Base-by-base conservation (phyloP, 2,888 invertebrate genomes). In the Diogma glabrata region DNA sequence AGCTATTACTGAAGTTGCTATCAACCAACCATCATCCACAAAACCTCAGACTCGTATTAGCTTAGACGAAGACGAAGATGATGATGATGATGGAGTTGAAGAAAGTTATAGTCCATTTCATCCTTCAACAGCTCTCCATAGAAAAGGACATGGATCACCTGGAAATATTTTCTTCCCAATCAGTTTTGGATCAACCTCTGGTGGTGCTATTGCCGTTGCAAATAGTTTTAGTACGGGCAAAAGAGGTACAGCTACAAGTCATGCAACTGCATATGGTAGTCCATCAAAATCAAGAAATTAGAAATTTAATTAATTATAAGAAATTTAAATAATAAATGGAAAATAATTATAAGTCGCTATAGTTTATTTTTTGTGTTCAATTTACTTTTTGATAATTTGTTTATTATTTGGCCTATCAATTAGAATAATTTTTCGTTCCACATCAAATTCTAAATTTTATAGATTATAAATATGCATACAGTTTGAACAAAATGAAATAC, bases 211-310 rank as follows among this genome's bases (percentile, higher is more conserved):
- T 55, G 70, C 70, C 50, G 67, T 70, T 58, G 70, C 70, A 57
- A 70, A 70, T 57, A 66, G 68, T 24, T 70, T 66, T 58, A 69
- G 68, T 60, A 70, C 70, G 14, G 46, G 70, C 12, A 68, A 69
- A 57, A 67, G 68, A 49, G 70, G 70, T 20, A 60, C 67, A 3
- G 70, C 70, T 52, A 67, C 67, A 26, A 69, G 69, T 48, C 68
- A 67, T 51, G 70, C 70, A 52, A 69, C 67, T 36, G 70, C 70
- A 22, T 70, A 70, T 50, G 70, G 70, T 23, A 64, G 64, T 1
- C 70, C 70, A 24, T 66, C 69, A 17, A 48, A 53, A 47, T 20
- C 52, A 58, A 53, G 51, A 43, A n/a, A 51, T 4, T 55, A 53
- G 36, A 36, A 36, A n/a, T n/a, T n/a, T n/a, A n/a, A n/a, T n/a